phyloP scores from a whole-genome alignment of 2,113 vertebrate genomes.

The Polypterus bichir region DNA sequence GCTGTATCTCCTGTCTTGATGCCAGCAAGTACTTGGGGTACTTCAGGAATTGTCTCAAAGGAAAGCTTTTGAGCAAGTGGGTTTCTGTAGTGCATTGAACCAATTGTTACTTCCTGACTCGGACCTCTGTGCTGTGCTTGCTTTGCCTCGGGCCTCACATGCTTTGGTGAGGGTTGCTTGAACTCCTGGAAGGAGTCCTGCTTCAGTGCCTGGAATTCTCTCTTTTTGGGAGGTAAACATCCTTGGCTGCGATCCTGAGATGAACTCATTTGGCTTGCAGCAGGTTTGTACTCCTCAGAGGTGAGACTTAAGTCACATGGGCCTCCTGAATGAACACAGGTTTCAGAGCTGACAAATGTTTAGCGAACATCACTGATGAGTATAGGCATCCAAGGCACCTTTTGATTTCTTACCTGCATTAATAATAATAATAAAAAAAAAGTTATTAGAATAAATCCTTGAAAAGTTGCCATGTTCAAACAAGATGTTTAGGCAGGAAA shows the following conservation, averaged over 20 bases:
- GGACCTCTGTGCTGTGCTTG: slow-evolving; percentile 33
- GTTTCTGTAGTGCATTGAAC: no score
- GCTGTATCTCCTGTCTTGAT: no score
- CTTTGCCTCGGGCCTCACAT: slow-evolving; percentile 32
- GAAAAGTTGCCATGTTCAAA: no score
- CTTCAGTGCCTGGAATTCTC: slow-evolving; percentile 40
- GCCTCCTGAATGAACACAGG: slow-evolving; percentile 48
- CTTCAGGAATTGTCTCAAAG: no score
- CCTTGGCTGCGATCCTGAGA: slow-evolving; percentile 57
- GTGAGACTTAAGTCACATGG: slow-evolving; percentile 59
- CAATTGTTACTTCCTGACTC: slow-evolving; percentile 19
- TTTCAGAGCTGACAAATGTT: slow-evolving; percentile 33
- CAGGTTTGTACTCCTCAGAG: slow-evolving; percentile 39
- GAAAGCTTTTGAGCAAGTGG: no score
- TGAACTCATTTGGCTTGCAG: slow-evolving; percentile 61
- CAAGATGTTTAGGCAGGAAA: no score
- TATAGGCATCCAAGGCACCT: no score
- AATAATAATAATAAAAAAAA: no score
- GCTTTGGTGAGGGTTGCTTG: slow-evolving; percentile 48
- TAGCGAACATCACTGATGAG: slow-evolving; percentile 47
- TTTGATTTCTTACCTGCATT: slow-evolving; percentile 30
- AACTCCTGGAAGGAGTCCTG: slow-evolving; percentile 48
- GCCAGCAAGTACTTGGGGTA: no score
- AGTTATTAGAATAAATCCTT: no score
- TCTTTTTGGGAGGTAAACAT: slow-evolving; percentile 63